Conservation (phyloP, 1,140 invertebrate genomes). For the Papilio glaucus region DNA sequence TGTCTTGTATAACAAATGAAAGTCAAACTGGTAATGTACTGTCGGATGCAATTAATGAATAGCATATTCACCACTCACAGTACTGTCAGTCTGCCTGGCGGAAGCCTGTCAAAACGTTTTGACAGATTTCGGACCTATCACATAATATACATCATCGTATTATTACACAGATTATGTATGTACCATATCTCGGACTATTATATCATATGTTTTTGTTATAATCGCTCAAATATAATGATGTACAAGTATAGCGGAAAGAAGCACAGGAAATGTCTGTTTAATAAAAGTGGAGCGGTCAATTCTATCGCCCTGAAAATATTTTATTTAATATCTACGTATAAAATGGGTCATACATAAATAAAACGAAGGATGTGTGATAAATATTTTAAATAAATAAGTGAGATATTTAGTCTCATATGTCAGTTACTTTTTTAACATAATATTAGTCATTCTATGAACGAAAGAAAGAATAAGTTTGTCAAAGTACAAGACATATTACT, state of each 20-base stretch:
- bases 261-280: neutral
- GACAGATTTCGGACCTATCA: conserved; percentile 57
- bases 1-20: conserved; percentile 72
- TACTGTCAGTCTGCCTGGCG: conserved; percentile 58
- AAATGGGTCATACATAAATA: too few relatives aligned
- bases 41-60: conserved; percentile 69
- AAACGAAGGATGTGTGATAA: too few relatives aligned
- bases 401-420: too few relatives aligned
- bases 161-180: conserved; percentile 33
- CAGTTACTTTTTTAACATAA: too few relatives aligned
- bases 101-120: conserved; percentile 73
- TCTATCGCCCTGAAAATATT: conserved; percentile 4
- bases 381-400: too few relatives aligned
- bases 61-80: conserved; percentile 60
- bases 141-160: conserved; percentile 36
- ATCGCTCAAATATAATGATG: neutral
- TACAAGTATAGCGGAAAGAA: conserved; percentile 13
- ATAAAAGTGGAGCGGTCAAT: neutral
- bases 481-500: neutral
- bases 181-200: conserved; percentile 24
- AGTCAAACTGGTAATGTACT: conserved; percentile 60
- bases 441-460: neutral
- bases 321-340: too few relatives aligned
- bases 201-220: conserved; percentile 31
- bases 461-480: neutral